A percentile compares a stretch with the other conserved stretches of the same genome.
Evolutionary conservation across 2,888 invertebrate genomes (phyloP).

Genomic region (Drosophila demipolita): DNA sequence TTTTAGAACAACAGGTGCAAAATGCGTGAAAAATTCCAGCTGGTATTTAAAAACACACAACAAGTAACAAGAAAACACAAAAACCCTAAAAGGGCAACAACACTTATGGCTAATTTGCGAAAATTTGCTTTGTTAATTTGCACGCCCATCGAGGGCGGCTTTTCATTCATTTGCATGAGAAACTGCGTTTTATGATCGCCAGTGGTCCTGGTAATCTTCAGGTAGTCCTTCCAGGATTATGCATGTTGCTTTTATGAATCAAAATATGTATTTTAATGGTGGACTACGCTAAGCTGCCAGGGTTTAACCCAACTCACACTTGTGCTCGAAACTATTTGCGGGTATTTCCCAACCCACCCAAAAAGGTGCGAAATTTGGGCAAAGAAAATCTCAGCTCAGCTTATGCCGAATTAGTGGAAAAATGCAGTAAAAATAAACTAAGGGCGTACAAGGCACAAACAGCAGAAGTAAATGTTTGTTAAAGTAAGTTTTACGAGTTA

Average conservation of each 20-base stretch:
- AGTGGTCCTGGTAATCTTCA: slow-evolving; percentile 27
- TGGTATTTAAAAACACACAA: slow-evolving; percentile 26
- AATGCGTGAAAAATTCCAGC: slow-evolving; percentile 51
- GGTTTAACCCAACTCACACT: slow-evolving; percentile 62
- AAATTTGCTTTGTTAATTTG: slow-evolving; percentile 80
- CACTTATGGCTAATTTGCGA: slow-evolving; percentile 81
- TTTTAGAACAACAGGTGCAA: slow-evolving; percentile 71
- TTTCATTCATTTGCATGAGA: slow-evolving; percentile 77
- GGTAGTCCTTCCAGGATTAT: slow-evolving; percentile 62
- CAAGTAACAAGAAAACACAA: neutral
- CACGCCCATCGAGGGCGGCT: slow-evolving; percentile 58
- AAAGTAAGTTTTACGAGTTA: neutral
- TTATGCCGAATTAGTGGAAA: slow-evolving; percentile 15
- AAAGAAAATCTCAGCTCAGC: neutral
- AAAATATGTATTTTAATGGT: slow-evolving; percentile 41
- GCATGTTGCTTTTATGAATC: slow-evolving; percentile 50
- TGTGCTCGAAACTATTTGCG: slow-evolving; percentile 46
- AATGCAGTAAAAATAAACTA: neutral
- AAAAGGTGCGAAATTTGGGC: neutral
- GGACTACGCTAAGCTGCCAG: slow-evolving; percentile 24
- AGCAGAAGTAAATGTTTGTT: neutral
- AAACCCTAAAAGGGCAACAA: slow-evolving; percentile 10
- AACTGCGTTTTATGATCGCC: neutral
- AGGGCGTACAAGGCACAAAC: too few relatives aligned
- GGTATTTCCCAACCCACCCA: slow-evolving; percentile 50